A percentile compares a stretch with the other conserved stretches of the same genome.
Conservation (phyloP, 2,888 invertebrate species). For the Drosophila buzzatii region DNA sequence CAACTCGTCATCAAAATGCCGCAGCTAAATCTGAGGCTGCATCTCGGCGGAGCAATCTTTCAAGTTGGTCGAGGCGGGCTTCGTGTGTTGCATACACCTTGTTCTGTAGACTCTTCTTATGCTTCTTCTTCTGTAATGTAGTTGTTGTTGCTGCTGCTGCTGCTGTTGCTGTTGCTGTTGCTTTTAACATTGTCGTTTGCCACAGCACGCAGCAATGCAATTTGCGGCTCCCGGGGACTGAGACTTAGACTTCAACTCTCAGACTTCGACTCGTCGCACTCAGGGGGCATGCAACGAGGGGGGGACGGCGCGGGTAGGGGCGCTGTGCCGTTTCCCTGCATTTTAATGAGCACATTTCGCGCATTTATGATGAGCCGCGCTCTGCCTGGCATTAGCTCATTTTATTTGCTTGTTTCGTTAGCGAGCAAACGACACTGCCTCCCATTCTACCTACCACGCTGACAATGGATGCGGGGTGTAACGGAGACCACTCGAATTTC, state of each 20-base stretch:
- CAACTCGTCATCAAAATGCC: constrained; percentile 78
- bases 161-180: constrained; percentile 23
- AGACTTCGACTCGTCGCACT: constrained; percentile 21
- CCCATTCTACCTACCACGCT: not conserved
- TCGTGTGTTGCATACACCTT: constrained; percentile 63
- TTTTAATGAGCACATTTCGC: constrained; percentile 80
- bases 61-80: constrained; percentile 57
- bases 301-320: not conserved
- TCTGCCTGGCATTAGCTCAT: constrained; percentile 68
- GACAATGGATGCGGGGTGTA: constrained; percentile 21
- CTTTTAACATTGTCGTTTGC: constrained; percentile 61
- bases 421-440: constrained; percentile 62
- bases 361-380: constrained; percentile 72
- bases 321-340: constrained; percentile 62
- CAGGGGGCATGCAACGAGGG: not conserved
- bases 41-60: constrained; percentile 70
- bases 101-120: constrained; percentile 30
- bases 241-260: constrained; percentile 12
- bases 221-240: constrained; percentile 64
- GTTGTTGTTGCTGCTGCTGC: constrained; percentile 19
- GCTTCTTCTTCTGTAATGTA: not conserved
- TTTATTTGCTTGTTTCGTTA: constrained; percentile 78
- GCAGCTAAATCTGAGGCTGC: constrained; percentile 38
- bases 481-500: constrained; percentile 67
- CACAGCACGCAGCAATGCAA: constrained; percentile 74